A percentile compares a stretch with the other conserved stretches of the same genome.
Conservation (phyloP, 2,113 vertebrate species). For the Varanus salvator region DNA sequence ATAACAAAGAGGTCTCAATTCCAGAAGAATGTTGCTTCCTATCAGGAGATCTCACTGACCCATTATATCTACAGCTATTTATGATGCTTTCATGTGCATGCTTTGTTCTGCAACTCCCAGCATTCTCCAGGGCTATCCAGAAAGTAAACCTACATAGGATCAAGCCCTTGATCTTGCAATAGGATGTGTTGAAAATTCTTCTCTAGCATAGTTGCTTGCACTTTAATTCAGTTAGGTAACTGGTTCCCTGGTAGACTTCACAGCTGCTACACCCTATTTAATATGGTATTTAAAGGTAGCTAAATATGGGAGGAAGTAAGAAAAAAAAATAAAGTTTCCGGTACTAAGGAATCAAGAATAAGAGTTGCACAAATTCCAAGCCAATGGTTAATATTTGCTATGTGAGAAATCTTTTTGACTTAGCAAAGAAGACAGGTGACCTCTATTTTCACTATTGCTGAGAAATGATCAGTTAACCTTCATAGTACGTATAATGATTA, state of each 20-base stretch:
- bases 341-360: neutral
- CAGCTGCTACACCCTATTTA: conserved; percentile 44
- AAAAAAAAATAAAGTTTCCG: neutral
- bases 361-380: neutral
- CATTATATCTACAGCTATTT: neutral
- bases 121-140: too few species aligned
- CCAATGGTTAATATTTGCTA: neutral
- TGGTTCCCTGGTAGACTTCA: conserved; percentile 53
- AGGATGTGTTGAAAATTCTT: conserved; percentile 13
- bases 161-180: neutral
- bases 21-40: neutral
- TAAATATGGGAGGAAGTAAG: neutral
- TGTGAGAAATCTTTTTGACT: conserved; percentile 26
- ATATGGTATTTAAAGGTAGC: conserved; percentile 50
- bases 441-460: conserved; percentile 65
- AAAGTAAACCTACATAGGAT: too few species aligned
- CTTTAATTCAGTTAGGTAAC: conserved; percentile 45
- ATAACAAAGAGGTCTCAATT: fast-evolving
- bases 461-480: conserved; percentile 69
- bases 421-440: conserved; percentile 43
- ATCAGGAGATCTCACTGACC: fast-evolving
- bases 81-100: too few species aligned
- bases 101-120: too few species aligned
- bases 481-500: conserved; percentile 60
- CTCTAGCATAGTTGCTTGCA: fast-evolving